These are phyloP conservation scores for Campoletis raptor DNA, from an alignment of 2,888 invertebrate species.

Conservation along the genomic window DNA sequence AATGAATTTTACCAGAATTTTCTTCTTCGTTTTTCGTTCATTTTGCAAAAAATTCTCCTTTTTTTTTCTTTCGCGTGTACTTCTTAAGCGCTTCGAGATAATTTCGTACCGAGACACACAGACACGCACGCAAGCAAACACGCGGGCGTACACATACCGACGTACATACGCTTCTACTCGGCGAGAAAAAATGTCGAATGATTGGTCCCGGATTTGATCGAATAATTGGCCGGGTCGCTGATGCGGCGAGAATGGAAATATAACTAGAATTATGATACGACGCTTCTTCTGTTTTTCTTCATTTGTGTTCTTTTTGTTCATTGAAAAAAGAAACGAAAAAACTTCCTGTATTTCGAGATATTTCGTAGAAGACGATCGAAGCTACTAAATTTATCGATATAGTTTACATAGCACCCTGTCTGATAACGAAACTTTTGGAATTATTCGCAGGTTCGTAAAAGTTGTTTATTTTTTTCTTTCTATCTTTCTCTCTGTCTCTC, in stretches of 20 bases:
- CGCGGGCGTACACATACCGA: background rate
- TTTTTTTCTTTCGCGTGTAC: conserved; percentile 1
- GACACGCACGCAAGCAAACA: conserved; percentile 16
- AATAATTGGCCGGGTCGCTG: conserved; percentile 71
- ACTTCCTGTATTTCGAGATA: conserved; percentile 51
- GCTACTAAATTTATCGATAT: conserved; percentile 60
- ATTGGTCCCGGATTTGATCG: conserved; percentile 80
- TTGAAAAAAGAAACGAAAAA: conserved; percentile 1
- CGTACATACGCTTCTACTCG: conserved; percentile 32
- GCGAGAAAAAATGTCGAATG: conserved; percentile 73
- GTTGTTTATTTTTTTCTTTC: conserved; percentile 34
- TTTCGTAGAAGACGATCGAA: conserved; percentile 49
- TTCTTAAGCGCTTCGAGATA: conserved; percentile 46
- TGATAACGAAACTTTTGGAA: conserved; percentile 50
- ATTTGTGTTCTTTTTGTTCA: background rate
- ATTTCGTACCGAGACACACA: conserved; percentile 40
- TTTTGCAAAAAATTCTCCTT: conserved; percentile 2
- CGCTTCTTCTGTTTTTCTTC: conserved; percentile 1
- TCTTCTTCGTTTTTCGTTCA: background rate
- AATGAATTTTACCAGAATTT: background rate
- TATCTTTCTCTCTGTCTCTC: conserved; percentile 49
- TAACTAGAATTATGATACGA: conserved; percentile 36
- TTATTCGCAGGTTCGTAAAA: conserved; percentile 67
- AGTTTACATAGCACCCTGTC: conserved; percentile 57
- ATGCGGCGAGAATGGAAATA: conserved; percentile 58